phyloP scores from a whole-genome alignment of 2,797 vertebrate species.

The Kryptolebias ocellatus region DNA sequence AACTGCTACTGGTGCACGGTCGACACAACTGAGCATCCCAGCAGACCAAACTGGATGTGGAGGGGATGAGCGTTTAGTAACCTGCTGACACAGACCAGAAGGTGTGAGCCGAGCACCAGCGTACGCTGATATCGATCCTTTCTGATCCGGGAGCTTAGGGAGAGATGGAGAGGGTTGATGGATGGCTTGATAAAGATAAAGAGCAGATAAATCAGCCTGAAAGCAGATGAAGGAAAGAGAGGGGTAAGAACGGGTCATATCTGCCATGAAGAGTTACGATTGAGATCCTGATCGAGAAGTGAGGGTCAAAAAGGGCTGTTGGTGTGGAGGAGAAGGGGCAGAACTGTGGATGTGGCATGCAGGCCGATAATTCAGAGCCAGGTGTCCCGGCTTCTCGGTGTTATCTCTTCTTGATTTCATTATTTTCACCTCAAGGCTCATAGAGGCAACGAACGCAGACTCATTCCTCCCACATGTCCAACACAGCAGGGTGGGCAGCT shows the following conservation, averaged over 20 bases:
- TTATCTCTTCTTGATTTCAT: conserved; percentile 52
- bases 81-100: conserved; percentile 69
- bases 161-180: conserved; percentile 60
- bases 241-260: conserved; percentile 54
- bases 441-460: conserved; percentile 5
- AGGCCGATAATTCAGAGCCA: conserved; percentile 54
- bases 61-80: conserved; percentile 22
- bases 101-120: conserved; percentile 60
- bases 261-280: conserved; percentile 43
- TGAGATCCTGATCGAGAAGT: conserved; percentile 53
- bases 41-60: not conserved
- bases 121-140: conserved; percentile 59
- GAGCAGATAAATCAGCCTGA: conserved; percentile 71
- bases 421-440: conserved; percentile 10
- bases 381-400: conserved; percentile 48
- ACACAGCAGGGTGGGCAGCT: conserved; percentile 56
- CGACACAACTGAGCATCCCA: not conserved
- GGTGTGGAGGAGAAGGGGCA: conserved; percentile 17
- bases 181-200: conserved; percentile 74
- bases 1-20: not conserved
- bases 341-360: conserved; percentile 56
- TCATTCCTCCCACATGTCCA: conserved; percentile 17
- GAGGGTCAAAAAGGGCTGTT: conserved; percentile 5
- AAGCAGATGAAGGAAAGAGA: conserved; percentile 42
- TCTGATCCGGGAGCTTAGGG: conserved; percentile 43